Conservation (phyloP, 1,140 invertebrate genomes). For the Globodera ellingtonae region DNA sequence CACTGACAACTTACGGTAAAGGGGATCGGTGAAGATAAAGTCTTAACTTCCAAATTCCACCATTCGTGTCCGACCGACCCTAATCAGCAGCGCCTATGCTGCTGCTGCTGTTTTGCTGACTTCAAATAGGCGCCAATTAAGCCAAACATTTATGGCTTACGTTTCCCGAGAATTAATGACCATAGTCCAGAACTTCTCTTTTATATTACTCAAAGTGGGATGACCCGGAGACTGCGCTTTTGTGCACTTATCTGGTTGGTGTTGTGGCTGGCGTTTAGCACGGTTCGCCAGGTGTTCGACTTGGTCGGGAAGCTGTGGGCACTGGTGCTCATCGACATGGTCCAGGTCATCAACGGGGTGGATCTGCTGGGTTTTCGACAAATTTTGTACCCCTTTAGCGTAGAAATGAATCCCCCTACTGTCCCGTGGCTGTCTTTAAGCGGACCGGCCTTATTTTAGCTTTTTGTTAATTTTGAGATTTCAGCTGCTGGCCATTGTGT, state of each 20-base stretch:
- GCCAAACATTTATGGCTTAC: no score
- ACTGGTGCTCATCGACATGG: slow-evolving; percentile 46
- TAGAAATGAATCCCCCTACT: not conserved
- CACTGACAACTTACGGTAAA: no score
- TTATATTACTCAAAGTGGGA: not conserved
- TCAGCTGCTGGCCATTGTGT: slow-evolving; percentile 40
- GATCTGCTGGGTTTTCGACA: not conserved
- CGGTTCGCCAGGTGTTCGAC: slow-evolving; percentile 48
- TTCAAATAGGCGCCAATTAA: not conserved
- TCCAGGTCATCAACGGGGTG: slow-evolving; percentile 31
- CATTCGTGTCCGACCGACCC: not conserved
- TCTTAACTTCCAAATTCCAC: no score
- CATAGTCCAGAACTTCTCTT: not conserved
- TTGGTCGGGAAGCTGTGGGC: slow-evolving; percentile 52
- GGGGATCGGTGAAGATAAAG: no score
- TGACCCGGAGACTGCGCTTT: not conserved
- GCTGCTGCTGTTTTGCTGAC: no score
- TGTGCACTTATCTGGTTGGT: not conserved
- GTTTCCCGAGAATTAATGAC: no score
- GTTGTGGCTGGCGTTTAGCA: slow-evolving; percentile 41
- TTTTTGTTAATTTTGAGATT: slow-evolving; percentile 15
- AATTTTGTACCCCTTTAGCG: not conserved
- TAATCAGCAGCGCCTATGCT: not conserved
- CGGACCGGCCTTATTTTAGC: not conserved
- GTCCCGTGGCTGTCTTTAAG: no score